These are phyloP conservation scores for Hetaerina americana DNA, from an alignment of 1,140 invertebrate species.

Conservation along the genomic window DNA sequence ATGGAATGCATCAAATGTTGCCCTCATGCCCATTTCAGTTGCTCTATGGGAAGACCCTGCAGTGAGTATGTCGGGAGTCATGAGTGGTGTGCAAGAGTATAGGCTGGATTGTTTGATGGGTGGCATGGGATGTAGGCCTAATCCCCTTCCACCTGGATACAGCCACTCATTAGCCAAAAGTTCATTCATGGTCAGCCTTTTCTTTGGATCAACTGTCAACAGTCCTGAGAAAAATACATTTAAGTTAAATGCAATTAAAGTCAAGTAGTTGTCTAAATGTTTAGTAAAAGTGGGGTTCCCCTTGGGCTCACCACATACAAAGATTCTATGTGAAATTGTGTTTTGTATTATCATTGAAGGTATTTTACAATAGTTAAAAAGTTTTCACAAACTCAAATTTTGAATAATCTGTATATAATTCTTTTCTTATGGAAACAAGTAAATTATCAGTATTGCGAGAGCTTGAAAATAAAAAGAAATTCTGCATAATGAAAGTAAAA, in stretches of 20 bases:
- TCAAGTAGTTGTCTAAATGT: not conserved
- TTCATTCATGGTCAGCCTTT: slow-evolving; percentile 53
- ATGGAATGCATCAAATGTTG: slow-evolving; percentile 54
- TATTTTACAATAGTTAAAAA: too few relatives aligned
- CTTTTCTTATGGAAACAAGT: too few relatives aligned
- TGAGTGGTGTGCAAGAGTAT: slow-evolving; percentile 35
- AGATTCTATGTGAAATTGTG: too few relatives aligned
- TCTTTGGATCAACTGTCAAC: slow-evolving; percentile 62
- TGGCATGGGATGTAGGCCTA: slow-evolving; percentile 40
- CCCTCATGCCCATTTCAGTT: slow-evolving; percentile 35
- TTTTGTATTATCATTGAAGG: too few relatives aligned
- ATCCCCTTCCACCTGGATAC: slow-evolving; percentile 25
- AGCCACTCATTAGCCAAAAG: slow-evolving; percentile 54
- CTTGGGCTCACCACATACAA: too few relatives aligned
- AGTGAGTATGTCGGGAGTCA: slow-evolving; percentile 40
- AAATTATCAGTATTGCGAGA: too few relatives aligned
- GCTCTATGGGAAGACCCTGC: slow-evolving; percentile 22
- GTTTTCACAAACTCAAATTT: too few relatives aligned
- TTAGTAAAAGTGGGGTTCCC: too few relatives aligned
- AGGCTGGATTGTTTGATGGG: slow-evolving; percentile 31
- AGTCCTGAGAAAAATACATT: slow-evolving; percentile 34
- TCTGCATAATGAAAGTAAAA: too few relatives aligned
- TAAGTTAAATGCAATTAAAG: slow-evolving; percentile 11
- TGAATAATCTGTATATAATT: too few relatives aligned
- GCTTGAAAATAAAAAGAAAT: too few relatives aligned